Base-by-base conservation (phyloP, 2,888 invertebrate genomes). In the Perizoma flavofasciatum region DNA sequence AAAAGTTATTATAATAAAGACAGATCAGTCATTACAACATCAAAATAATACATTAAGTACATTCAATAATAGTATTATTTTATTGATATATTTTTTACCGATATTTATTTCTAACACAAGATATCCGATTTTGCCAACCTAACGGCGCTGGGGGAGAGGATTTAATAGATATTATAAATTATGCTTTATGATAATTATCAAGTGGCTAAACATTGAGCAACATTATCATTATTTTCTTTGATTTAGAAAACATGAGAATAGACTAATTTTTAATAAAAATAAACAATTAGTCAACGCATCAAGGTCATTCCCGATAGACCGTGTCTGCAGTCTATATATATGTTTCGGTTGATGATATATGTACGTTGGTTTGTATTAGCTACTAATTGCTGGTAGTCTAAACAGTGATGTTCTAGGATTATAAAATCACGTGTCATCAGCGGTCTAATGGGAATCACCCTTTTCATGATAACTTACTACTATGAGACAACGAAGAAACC, bases 181-280 rank as follows among this genome's bases (percentile, higher is more conserved):
- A 35, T 35, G 5, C 35, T 5, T 35, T 35, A 37, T 37, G 22
- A 22, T 22, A 22, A 22, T 37, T 49, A 55, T 46, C 35, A 43
- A 55, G 43, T 50, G 55, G 48, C 54, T 56, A 54, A 61, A 57
- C 54, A 48, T 61, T 61, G 61, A 61, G 61, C 61, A 61, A 61
- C 44, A 50, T 47, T 55, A 55, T 55, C 33, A 49, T 54, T 47
- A 43, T 39, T 51, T 47, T 57, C 34, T 50, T 48, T 32, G 11
- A 41, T 52, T 46, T 48, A 52, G 11, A 35, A 34, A 34, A 46
- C 35, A 47, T 51, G 39, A 6, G 41, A 41, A 41, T n/a, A 45
- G 7, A 45, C 9, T 5, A 44, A 44, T 5, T 7, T 4, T 32
- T 32, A 33, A 5, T 46, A n/a, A 4, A 34, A 46, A 8, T 22